A percentile compares a stretch with the other conserved stretches of the same genome.
phyloP scores from a whole-genome alignment of 2,888 invertebrate species.

The Ctenicera cuprea region DNA sequence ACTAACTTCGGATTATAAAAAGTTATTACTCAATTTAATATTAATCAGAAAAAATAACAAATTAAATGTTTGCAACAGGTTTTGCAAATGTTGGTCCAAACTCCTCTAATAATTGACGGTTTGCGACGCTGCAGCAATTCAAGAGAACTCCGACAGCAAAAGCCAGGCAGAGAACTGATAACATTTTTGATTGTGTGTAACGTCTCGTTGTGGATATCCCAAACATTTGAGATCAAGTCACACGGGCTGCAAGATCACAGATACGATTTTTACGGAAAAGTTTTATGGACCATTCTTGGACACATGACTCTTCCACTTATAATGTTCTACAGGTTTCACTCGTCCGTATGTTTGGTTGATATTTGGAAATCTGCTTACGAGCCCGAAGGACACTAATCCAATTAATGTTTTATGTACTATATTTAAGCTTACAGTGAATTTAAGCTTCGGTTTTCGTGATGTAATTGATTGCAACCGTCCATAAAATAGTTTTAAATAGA shows the following conservation, averaged over 20 bases:
- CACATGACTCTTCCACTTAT: constrained; percentile 84
- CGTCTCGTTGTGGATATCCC: constrained; percentile 85
- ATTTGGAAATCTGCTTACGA: constrained; percentile 87
- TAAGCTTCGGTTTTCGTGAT: too few relatives aligned
- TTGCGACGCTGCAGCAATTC: constrained; percentile 84
- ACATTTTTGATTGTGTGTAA: constrained; percentile 86
- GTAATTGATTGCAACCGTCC: too few relatives aligned
- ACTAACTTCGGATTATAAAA: too few relatives aligned
- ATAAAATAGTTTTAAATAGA: too few relatives aligned
- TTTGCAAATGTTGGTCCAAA: constrained; percentile 84
- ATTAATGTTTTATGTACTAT: not conserved
- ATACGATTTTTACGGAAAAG: constrained; percentile 82
- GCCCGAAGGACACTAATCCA: constrained; percentile 64
- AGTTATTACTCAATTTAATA: too few relatives aligned
- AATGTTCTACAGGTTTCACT: constrained; percentile 87
- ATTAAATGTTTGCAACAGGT: too few relatives aligned
- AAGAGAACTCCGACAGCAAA: constrained; percentile 77
- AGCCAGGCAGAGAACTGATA: constrained; percentile 85
- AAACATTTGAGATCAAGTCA: constrained; percentile 81
- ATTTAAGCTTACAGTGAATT: too few relatives aligned
- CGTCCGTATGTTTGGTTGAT: constrained; percentile 86
- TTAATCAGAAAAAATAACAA: too few relatives aligned
- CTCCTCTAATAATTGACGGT: constrained; percentile 83
- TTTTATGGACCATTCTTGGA: constrained; percentile 83
- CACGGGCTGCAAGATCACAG: constrained; percentile 75